Percentiles rank a stretch among this genome's conserved stretches.
phyloP scores from a whole-genome alignment of 2,797 vertebrate genomes.

The Argyrosomus regius region DNA sequence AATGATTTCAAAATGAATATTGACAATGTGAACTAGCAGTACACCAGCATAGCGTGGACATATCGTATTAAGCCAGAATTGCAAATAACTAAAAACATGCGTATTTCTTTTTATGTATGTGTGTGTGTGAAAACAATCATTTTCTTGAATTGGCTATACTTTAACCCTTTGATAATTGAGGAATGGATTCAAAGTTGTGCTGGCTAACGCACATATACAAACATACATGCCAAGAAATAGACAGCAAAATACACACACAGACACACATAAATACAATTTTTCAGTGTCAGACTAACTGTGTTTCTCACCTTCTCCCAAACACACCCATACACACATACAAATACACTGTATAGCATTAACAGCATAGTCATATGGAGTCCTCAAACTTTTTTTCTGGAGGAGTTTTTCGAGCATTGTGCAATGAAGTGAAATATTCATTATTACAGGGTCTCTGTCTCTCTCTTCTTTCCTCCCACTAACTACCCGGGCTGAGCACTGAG shows the following conservation, averaged over 20 bases:
- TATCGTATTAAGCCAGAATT: no score
- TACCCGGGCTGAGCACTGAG: slow-evolving; percentile 27
- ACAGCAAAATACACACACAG: background rate
- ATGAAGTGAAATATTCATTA: slow-evolving; percentile 46
- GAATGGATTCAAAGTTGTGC: background rate
- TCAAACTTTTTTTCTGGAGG: slow-evolving; percentile 6
- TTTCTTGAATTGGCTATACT: background rate
- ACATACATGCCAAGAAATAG: background rate
- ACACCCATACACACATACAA: background rate
- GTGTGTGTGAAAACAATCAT: background rate
- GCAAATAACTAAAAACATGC: background rate
- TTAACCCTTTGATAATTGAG: background rate
- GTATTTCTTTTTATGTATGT: no score
- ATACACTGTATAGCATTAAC: background rate
- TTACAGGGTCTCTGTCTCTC: slow-evolving; percentile 12
- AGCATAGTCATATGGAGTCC: slow-evolving; percentile 1
- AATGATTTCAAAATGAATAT: slow-evolving; percentile 2
- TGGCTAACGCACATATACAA: background rate
- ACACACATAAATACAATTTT: background rate
- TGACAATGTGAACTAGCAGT: background rate
- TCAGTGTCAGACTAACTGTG: no score
- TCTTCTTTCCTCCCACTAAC: slow-evolving; percentile 17
- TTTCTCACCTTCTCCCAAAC: no score
- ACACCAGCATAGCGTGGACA: background rate
- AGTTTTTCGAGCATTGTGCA: slow-evolving; percentile 21